A percentile compares a stretch with the other conserved stretches of the same genome.
Evolutionary conservation across 23 tunicate species (phyloP).

Genomic region (Clavelina lepadiformis): DNA sequence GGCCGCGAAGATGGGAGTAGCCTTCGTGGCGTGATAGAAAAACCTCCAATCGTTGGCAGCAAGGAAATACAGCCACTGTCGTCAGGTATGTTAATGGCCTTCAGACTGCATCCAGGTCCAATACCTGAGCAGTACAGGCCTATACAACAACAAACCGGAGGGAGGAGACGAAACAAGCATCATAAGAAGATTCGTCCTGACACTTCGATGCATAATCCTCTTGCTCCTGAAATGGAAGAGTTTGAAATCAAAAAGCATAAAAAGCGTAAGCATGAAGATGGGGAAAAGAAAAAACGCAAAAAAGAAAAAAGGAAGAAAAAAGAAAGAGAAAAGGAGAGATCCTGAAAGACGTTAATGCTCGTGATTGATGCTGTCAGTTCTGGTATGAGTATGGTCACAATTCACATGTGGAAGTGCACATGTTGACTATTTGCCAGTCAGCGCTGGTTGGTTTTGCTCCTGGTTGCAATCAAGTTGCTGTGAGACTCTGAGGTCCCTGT

Average conservation of each 20-base stretch:
- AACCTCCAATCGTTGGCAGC: constrained; percentile 72
- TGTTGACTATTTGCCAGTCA: too few species aligned
- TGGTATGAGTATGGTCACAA: neutral
- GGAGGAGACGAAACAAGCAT: constrained; percentile 37
- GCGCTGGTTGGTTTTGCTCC: too few species aligned
- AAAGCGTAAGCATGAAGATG: constrained; percentile 80
- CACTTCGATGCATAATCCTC: constrained; percentile 21
- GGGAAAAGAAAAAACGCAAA: constrained; percentile 60
- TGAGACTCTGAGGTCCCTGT: too few species aligned
- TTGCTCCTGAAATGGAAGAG: constrained; percentile 45
- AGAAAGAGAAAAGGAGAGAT: constrained; percentile 53
- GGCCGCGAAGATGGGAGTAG: constrained; percentile 52
- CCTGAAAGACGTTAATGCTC: too few species aligned
- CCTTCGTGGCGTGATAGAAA: constrained; percentile 53
- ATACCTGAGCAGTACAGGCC: constrained; percentile 76
- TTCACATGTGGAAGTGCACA: too few species aligned
- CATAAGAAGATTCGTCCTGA: constrained; percentile 76
- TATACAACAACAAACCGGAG: constrained; percentile 47
- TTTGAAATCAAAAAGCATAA: constrained; percentile 60
- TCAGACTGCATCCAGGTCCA: constrained; percentile 81
- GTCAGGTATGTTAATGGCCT: constrained; percentile 41
- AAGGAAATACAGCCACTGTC: constrained; percentile 72
- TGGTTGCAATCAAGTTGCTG: too few species aligned
- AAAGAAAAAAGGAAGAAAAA: constrained; percentile 64
- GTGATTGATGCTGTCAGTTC: constrained; percentile 1